Base-by-base conservation (phyloP, 2,888 invertebrate species). In the Troglohyphantes excavatus region DNA sequence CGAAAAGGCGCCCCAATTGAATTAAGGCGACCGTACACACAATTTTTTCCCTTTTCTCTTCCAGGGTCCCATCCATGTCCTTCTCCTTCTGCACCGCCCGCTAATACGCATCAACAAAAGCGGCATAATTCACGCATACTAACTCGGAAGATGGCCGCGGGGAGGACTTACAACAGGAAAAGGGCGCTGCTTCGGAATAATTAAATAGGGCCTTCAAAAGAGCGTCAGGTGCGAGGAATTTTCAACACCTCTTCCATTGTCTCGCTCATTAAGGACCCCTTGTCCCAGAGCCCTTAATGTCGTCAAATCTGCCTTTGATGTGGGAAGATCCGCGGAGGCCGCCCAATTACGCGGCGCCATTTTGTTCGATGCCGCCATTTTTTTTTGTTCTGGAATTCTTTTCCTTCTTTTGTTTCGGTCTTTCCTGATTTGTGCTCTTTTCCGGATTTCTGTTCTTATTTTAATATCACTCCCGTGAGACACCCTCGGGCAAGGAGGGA, bases 141-240 rank as follows among this genome's bases (percentile, higher is more conserved):
- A 70, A 84, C 70, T 26, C 73, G 33, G 23, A 39, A 13, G 17
- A n/a, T 9, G 65, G 63, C 17, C 43, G 43, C n/a, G 43, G n/a
- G 78, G 63, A 23, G 26, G 39, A 19, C 21, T 53, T 43, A 23
- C 68, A 19, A 19, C 33, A 9, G 53, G 73, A 65, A 33, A 21
- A 53, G 26, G 59, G 76, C 85, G 72, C 27, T 43, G 59, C 17
- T 27, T 46, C 39, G 75, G 78, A 75, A 88, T 88, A 88, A 88
- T 88, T 82, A 88, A 88, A 88, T 88, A 73, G 81, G 65, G 85
- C 68, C 85, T 78, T 85, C 85, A 78, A 78, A 85, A 78, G 85
- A 76, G 88, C 88, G 87, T 87, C 87, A 87, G 87, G 87, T 87
- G 87, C 78, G 59, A 59, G 78, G 33, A 59, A 68, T 29, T 70